Evolutionary conservation across 2,113 vertebrate species (phyloP).

Genomic region (Chaenogobius annularis): DNA sequence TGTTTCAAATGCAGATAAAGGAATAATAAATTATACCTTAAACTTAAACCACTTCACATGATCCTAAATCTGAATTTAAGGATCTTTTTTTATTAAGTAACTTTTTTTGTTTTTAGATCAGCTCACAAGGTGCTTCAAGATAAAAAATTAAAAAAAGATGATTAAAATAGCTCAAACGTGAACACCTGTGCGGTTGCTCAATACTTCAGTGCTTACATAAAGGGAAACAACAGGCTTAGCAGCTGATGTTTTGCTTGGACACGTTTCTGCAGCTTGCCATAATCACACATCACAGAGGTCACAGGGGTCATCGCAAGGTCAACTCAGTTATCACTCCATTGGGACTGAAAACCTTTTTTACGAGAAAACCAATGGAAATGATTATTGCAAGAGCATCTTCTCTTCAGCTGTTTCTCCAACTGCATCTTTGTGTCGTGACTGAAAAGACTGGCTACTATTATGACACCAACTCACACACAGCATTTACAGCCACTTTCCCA

Average conservation of each 20-base stretch:
- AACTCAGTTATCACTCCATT: slow-evolving; percentile 13
- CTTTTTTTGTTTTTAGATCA: no score
- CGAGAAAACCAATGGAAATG: slow-evolving; percentile 14
- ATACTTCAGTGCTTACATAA: not conserved
- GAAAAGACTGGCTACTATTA: slow-evolving; percentile 1
- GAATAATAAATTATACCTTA: no score
- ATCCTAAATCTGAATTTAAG: no score
- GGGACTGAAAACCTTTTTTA: slow-evolving; percentile 42
- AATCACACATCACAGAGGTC: slow-evolving; percentile 15
- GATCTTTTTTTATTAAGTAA: no score
- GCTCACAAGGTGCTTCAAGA: no score
- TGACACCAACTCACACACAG: not conserved
- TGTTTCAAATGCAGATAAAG: no score
- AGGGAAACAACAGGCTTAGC: not conserved
- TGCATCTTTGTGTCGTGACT: not conserved
- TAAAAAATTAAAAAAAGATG: no score
- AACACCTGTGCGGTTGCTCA: not conserved
- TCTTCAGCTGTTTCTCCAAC: slow-evolving; percentile 1
- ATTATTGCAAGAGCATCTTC: slow-evolving; percentile 7
- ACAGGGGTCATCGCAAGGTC: slow-evolving; percentile 43
- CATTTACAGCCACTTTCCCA: slow-evolving; percentile 3
- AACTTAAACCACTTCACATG: no score
- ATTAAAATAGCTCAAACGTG: not conserved
- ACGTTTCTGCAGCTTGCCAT: slow-evolving; percentile 17
- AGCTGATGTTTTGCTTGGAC: slow-evolving; percentile 22